phyloP scores from a whole-genome alignment of 2,888 invertebrate genomes.

The Ecliptopera silaceata region DNA sequence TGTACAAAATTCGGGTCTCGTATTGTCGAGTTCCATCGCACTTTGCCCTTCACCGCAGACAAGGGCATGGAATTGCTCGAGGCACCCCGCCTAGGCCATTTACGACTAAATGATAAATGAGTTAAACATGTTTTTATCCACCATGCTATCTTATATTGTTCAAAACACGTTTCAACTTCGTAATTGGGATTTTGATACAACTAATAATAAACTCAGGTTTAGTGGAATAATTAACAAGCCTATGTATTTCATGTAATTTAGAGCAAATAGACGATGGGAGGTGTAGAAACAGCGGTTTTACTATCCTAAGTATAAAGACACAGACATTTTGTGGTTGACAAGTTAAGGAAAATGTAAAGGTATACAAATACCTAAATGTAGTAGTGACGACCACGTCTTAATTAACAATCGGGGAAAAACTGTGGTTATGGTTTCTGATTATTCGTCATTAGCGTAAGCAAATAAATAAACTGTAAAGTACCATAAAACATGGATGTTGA shows the following conservation, averaged over 20 bases:
- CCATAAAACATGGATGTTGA: too few relatives aligned
- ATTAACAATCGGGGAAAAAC: constrained; percentile 8
- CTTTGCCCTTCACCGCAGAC: constrained; percentile 22
- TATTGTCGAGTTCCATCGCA: constrained; percentile 17
- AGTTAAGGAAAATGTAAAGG: constrained; percentile 11
- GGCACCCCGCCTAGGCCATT: constrained; percentile 20
- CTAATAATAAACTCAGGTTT: too few relatives aligned
- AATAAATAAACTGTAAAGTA: too few relatives aligned
- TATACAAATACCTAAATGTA: neutral
- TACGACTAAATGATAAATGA: constrained; percentile 18
- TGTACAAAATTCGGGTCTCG: constrained; percentile 10
- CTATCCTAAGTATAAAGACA: neutral
- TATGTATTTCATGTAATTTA: too few relatives aligned
- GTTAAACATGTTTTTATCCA: constrained; percentile 16
- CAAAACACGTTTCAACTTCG: neutral
- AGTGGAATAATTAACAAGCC: too few relatives aligned
- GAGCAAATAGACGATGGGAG: too few relatives aligned
- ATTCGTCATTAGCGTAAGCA: constrained; percentile 10
- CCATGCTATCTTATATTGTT: neutral
- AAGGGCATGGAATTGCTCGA: constrained; percentile 22
- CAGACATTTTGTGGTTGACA: constrained; percentile 4
- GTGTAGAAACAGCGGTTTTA: neutral
- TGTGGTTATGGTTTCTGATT: neutral
- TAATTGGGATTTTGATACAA: neutral
- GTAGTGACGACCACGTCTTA: neutral